Percentiles rank a stretch among this genome's conserved stretches.
Evolutionary conservation across 2,888 invertebrate genomes (phyloP).

Genomic region (Synergus itoensis): DNA sequence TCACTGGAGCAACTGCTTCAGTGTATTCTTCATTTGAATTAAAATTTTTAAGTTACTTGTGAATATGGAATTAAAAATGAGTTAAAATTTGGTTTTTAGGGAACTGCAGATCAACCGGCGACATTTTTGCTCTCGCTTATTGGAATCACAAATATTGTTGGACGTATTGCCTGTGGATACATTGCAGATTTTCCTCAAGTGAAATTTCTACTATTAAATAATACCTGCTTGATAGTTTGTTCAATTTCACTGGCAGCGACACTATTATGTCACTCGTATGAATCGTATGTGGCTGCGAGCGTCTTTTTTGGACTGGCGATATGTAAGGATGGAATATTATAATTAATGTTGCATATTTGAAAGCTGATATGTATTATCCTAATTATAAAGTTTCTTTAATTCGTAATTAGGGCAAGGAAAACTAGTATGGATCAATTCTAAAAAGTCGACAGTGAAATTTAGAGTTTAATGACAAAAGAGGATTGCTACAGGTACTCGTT

Average conservation of each 20-base stretch:
- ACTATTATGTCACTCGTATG: slow-evolving; percentile 90
- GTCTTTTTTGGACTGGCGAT: slow-evolving; percentile 95
- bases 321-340: slow-evolving; percentile 82
- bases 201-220: slow-evolving; percentile 95
- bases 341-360: not conserved
- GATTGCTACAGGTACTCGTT: too few relatives aligned
- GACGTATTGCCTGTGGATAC: slow-evolving; percentile 93
- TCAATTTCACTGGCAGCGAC: slow-evolving; percentile 91
- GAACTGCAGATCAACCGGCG: slow-evolving; percentile 85
- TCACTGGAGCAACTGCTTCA: too few relatives aligned
- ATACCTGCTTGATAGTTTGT: slow-evolving; percentile 93
- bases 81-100: slow-evolving; percentile 77
- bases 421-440: not conserved
- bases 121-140: slow-evolving; percentile 90
- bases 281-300: slow-evolving; percentile 88
- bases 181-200: slow-evolving; percentile 95
- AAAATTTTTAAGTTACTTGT: slow-evolving; percentile 59
- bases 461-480: not conserved
- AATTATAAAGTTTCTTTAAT: not conserved
- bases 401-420: not conserved
- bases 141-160: slow-evolving; percentile 96
- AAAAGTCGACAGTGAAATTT: not conserved
- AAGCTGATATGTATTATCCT: not conserved
- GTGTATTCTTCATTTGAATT: too few relatives aligned
- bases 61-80: too few relatives aligned